phyloP scores from a whole-genome alignment of 2,797 vertebrate species.

The Echiichthys vipera region DNA sequence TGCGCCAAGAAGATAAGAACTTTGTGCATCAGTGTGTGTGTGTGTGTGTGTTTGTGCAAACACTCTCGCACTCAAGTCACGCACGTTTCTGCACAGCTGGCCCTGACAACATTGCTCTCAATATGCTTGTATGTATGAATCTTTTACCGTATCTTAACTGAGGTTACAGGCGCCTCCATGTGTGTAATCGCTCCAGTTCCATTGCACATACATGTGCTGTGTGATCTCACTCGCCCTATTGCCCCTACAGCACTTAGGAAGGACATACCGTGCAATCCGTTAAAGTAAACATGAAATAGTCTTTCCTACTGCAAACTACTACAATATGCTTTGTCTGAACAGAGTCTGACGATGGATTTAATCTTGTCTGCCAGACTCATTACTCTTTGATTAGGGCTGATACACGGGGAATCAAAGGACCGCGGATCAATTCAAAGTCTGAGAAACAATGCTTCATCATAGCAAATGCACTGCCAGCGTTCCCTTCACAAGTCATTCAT shows the following conservation, averaged over 20 bases:
- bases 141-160: conserved; percentile 28
- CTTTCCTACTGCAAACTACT: neutral
- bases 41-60: conserved; percentile 20
- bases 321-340: conserved; percentile 12
- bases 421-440: conserved; percentile 34
- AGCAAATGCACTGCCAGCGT: conserved; percentile 6
- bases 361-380: conserved; percentile 34
- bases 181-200: conserved; percentile 5
- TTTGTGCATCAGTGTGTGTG: conserved; percentile 11
- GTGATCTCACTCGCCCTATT: neutral
- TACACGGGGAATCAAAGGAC: conserved; percentile 13
- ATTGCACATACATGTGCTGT: neutral
- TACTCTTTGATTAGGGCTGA: conserved; percentile 53
- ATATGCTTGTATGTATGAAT: conserved; percentile 25
- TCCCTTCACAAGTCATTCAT: conserved; percentile 11
- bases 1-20: conserved; percentile 84
- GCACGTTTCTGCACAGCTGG: conserved; percentile 17
- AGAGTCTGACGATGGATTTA: conserved; percentile 21
- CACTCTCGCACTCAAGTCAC: conserved; percentile 15
- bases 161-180: conserved; percentile 2
- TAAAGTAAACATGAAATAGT: neutral
- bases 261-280: neutral
- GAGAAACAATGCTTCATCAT: conserved; percentile 25
- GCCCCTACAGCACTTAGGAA: neutral
- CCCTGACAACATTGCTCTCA: conserved; percentile 3